These are phyloP conservation scores for Andrena hattorfiana DNA, from an alignment of 2,888 invertebrate genomes.

Conservation along the genomic window DNA sequence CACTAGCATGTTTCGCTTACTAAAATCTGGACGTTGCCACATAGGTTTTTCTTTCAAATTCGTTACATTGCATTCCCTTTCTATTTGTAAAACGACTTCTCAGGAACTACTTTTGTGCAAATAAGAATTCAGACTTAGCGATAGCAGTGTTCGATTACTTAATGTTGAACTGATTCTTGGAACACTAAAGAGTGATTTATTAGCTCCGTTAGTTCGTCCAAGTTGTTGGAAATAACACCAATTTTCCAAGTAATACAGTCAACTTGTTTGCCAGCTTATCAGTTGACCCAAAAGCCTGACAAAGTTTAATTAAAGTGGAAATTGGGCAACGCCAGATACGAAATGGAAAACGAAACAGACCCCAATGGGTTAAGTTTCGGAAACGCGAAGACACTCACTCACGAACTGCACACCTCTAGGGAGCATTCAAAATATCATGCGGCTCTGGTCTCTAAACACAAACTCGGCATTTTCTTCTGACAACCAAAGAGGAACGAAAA, in stretches of 20 bases:
- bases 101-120: background rate
- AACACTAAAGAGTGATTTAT: too few relatives aligned
- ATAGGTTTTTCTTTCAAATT: background rate
- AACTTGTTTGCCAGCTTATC: too few relatives aligned
- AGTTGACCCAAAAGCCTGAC: too few relatives aligned
- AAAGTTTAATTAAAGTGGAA: background rate
- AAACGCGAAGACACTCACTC: slow-evolving; percentile 26
- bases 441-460: slow-evolving; percentile 1
- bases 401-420: background rate
- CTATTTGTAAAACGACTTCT: background rate
- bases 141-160: too few relatives aligned
- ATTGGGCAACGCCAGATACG: background rate
- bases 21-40: background rate
- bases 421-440: slow-evolving; percentile 24
- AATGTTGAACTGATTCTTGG: too few relatives aligned
- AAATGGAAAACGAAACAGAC: background rate
- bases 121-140: background rate
- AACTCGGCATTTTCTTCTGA: background rate
- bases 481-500: background rate
- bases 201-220: too few relatives aligned
- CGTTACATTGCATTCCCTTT: background rate
- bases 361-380: background rate
- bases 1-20: background rate
- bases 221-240: too few relatives aligned
- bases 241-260: too few relatives aligned